A percentile compares a stretch with the other conserved stretches of the same genome.
phyloP scores from a whole-genome alignment of 2,113 vertebrate species.

The Hippoglossus stenolepis region DNA sequence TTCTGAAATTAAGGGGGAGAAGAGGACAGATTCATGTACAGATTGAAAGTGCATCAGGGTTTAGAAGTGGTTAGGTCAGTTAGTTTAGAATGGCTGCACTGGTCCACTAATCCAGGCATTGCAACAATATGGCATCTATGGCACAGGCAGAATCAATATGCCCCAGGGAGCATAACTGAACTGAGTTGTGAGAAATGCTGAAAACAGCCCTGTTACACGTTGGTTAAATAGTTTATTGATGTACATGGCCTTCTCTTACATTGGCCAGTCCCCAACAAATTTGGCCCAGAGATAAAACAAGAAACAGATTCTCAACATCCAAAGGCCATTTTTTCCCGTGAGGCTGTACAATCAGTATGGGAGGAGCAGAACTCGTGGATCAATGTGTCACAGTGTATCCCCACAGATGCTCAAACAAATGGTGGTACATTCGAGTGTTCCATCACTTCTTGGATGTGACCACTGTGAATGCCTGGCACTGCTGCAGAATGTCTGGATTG shows the following conservation, averaged over 20 bases:
- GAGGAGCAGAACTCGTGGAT: conserved; percentile 19
- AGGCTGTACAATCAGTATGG: conserved; percentile 11
- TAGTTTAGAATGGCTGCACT: too few species aligned
- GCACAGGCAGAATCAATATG: too few species aligned
- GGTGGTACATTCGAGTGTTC: conserved; percentile 7
- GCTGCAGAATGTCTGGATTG: conserved; percentile 5
- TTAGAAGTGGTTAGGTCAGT: too few species aligned
- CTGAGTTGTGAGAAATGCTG: neutral
- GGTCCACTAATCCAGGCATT: too few species aligned
- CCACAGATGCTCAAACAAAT: neutral
- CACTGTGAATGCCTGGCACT: conserved; percentile 21
- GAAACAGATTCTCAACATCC: conserved; percentile 4
- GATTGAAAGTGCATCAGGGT: too few species aligned
- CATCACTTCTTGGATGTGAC: conserved; percentile 22
- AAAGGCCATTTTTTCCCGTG: neutral
- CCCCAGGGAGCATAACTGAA: too few species aligned
- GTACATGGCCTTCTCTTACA: conserved; percentile 3
- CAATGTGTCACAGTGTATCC: neutral
- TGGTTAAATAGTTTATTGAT: conserved; percentile 14
- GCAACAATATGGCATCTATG: too few species aligned
- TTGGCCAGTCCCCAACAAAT: conserved; percentile 2
- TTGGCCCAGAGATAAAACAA: neutral
- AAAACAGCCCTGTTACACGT: conserved; percentile 18
- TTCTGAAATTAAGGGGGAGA: too few species aligned
- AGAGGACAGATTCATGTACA: too few species aligned